Percentiles rank a stretch among this genome's conserved stretches.
Evolutionary conservation across 2,113 vertebrate genomes (phyloP).

Genomic region (Zosterops hypoxanthus): DNA sequence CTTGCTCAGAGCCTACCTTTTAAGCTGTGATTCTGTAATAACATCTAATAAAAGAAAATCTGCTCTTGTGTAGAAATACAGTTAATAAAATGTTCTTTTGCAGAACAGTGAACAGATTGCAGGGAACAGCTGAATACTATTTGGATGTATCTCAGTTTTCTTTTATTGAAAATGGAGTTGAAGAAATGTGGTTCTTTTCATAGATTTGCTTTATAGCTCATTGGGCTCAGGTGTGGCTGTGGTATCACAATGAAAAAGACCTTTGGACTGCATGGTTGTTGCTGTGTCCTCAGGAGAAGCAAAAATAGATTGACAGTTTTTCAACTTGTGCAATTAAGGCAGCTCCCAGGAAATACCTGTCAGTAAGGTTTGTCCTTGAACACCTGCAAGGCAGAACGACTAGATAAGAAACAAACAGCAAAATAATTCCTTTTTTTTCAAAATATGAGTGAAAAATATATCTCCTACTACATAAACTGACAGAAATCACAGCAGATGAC

Average conservation of each 20-base stretch:
- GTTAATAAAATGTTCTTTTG: neutral
- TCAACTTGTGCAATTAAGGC: neutral
- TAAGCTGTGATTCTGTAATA: neutral
- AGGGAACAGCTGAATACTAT: neutral
- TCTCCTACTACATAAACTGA: neutral
- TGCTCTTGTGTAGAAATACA: neutral
- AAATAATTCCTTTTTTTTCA: neutral
- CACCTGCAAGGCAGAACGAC: neutral
- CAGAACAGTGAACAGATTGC: neutral
- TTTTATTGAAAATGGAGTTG: neutral
- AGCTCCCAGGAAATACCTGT: neutral
- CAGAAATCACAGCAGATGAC: neutral
- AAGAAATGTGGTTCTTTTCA: neutral
- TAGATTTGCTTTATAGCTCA: neutral
- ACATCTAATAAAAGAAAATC: neutral
- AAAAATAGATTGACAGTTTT: neutral
- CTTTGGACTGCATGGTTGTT: conserved; percentile 31
- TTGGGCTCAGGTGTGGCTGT: neutral
- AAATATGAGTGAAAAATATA: neutral
- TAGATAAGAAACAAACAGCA: neutral
- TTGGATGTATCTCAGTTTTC: neutral
- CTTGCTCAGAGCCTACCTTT: neutral
- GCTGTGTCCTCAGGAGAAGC: neutral
- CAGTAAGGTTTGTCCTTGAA: neutral
- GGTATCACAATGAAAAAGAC: conserved; percentile 22